Evolutionary conservation across 64 coral and sea anemone genomes (phyloP).

Genomic region (Cladopsammia gracilis): DNA sequence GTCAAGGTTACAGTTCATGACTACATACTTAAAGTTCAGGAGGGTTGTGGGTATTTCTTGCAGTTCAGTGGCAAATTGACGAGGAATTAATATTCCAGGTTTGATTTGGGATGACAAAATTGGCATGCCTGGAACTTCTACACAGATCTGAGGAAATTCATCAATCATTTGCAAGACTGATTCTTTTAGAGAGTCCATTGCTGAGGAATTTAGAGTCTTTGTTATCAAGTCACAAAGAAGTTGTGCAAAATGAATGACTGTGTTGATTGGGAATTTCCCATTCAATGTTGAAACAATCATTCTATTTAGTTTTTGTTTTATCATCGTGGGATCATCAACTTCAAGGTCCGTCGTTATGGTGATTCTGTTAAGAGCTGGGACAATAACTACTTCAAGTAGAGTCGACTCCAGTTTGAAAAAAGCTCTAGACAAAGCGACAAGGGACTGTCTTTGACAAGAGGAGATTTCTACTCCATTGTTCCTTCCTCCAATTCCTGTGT

Average conservation of each 20-base stretch:
- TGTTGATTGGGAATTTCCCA: constrained; percentile 43
- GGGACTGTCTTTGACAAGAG: constrained; percentile 4
- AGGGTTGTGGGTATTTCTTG: constrained; percentile 22
- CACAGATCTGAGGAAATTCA: constrained; percentile 73
- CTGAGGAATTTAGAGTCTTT: constrained; percentile 15
- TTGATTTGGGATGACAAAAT: constrained; percentile 65
- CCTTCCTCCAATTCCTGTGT: constrained; percentile 12
- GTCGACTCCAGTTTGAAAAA: constrained; percentile 65
- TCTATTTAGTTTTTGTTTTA: constrained; percentile 14
- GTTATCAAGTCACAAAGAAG: constrained; percentile 64
- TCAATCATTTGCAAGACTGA: constrained; percentile 69
- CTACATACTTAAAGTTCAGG: constrained; percentile 50
- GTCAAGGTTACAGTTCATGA: constrained; percentile 75
- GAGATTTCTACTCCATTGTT: constrained; percentile 1
- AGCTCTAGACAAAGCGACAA: constrained; percentile 67
- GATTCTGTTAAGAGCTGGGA: constrained; percentile 22
- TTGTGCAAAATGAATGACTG: constrained; percentile 39
- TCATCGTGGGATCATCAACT: background rate
- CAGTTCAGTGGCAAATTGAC: constrained; percentile 74
- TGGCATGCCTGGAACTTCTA: constrained; percentile 73
- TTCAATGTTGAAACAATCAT: constrained; percentile 4
- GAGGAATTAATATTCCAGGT: constrained; percentile 88
- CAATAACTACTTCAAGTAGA: constrained; percentile 19
- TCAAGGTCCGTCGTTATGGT: constrained; percentile 8
- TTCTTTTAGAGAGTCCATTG: constrained; percentile 19